These are phyloP conservation scores for Vidua chalybeata DNA, from an alignment of 2,113 vertebrate genomes.

Conservation along the genomic window DNA sequence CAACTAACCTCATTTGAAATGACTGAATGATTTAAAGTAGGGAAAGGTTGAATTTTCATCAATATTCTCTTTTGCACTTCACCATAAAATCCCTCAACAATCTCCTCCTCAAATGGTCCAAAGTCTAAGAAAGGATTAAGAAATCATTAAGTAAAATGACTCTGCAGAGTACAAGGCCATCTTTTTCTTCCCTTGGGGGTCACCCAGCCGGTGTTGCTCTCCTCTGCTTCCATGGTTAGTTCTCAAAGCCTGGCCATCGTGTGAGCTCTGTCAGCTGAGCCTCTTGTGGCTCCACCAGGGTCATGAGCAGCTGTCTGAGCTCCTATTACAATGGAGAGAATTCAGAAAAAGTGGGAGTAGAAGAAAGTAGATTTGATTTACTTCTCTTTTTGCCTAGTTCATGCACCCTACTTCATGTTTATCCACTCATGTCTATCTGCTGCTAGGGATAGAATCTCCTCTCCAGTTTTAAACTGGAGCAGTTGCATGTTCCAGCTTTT, in stretches of 20 bases:
- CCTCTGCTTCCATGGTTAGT: not conserved
- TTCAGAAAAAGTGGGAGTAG: not conserved
- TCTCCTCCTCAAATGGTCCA: not conserved
- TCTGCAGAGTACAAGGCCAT: not conserved
- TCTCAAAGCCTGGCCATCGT: accelerated
- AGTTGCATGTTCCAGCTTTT: not conserved
- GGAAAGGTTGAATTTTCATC: not conserved
- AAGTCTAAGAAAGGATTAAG: not conserved
- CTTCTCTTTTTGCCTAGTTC: not conserved
- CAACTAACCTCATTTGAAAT: not conserved
- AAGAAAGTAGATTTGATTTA: not conserved
- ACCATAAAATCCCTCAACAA: not conserved
- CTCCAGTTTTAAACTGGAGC: not conserved
- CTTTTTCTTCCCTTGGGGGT: not conserved
- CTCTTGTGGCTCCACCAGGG: not conserved
- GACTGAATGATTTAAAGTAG: not conserved
- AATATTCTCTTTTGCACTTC: not conserved
- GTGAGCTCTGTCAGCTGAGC: too few species aligned
- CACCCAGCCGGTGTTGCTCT: not conserved
- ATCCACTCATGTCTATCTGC: not conserved
- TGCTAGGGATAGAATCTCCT: not conserved
- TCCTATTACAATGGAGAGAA: not conserved
- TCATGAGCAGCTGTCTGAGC: not conserved
- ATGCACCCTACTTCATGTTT: not conserved
- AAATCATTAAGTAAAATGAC: not conserved